Evolutionary conservation across 53 echinoderm and acorn worm species (phyloP).

Genomic region (Actinopyga echinites): DNA sequence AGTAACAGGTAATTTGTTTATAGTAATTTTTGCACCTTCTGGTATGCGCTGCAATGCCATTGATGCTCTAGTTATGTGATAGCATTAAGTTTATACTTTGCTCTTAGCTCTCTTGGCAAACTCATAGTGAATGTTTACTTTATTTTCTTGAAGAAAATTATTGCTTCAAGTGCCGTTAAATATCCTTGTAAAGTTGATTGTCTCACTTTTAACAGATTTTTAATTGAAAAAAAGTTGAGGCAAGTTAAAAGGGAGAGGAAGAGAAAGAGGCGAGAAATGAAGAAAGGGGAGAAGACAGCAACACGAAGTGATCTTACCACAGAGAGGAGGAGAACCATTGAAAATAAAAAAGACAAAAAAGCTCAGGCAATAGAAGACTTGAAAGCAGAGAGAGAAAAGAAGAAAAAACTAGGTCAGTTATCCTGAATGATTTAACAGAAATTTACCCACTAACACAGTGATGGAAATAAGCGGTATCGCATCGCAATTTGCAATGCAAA

Average conservation of each 20-base stretch:
- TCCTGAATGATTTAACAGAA: no score
- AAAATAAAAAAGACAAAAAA: slow-evolving; percentile 95
- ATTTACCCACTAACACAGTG: no score
- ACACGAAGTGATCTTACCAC: slow-evolving; percentile 74
- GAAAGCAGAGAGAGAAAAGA: slow-evolving; percentile 89
- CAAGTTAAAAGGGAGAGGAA: slow-evolving; percentile 89
- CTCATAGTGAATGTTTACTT: no score
- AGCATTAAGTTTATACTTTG: no score
- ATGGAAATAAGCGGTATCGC: no score
- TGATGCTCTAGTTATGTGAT: no score
- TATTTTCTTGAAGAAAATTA: no score
- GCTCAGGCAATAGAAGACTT: slow-evolving; percentile 86
- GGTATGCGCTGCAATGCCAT: no score
- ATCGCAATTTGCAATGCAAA: no score
- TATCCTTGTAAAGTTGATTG: background rate
- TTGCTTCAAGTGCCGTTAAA: background rate
- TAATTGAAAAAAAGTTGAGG: slow-evolving; percentile 87
- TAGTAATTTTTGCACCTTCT: no score
- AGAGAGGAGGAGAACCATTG: slow-evolving; percentile 87
- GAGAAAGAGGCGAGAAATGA: slow-evolving; percentile 67
- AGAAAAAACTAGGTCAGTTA: slow-evolving; percentile 83
- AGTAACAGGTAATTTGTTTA: no score
- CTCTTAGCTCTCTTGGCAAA: no score
- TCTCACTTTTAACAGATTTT: slow-evolving; percentile 62
- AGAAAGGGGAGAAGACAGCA: slow-evolving; percentile 45